A percentile compares a stretch with the other conserved stretches of the same genome.
These are phyloP conservation scores for Rhynchonema sp. DNA, from an alignment of 2,888 invertebrate genomes.

Conservation along the genomic window DNA sequence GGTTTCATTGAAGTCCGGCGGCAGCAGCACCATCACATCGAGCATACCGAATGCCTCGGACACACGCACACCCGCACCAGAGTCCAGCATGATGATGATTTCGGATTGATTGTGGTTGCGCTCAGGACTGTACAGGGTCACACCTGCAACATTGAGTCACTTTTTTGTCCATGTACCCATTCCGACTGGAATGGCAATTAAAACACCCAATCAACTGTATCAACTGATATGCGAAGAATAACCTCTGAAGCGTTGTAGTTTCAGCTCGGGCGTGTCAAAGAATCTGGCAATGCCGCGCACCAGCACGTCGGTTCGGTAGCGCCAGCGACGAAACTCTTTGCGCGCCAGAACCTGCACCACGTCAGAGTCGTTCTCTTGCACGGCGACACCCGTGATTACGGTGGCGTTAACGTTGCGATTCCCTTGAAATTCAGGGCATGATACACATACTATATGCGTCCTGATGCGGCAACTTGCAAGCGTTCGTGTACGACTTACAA, in stretches of 20 bases:
- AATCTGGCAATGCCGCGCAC: constrained; percentile 62
- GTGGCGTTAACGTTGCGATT: constrained; percentile 10
- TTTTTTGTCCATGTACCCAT: too few species aligned
- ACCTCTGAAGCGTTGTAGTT: constrained; percentile 77
- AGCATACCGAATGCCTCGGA: constrained; percentile 58
- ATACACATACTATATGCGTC: too few species aligned
- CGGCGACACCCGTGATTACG: constrained; percentile 32
- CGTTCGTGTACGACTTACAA: constrained; percentile 13
- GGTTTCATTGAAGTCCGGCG: constrained; percentile 39
- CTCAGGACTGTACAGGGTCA: background rate
- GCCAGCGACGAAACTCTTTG: constrained; percentile 62
- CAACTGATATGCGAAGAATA: too few species aligned
- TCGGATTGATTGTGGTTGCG: background rate
- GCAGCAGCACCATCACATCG: constrained; percentile 17
- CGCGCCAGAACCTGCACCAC: constrained; percentile 63
- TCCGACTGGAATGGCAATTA: too few species aligned
- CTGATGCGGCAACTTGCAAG: too few species aligned
- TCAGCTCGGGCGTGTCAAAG: constrained; percentile 59
- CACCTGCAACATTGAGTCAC: too few species aligned
- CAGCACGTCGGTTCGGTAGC: constrained; percentile 70
- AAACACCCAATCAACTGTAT: too few species aligned
- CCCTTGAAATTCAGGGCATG: constrained; percentile 4
- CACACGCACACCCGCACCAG: constrained; percentile 77
- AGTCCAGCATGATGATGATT: constrained; percentile 56
- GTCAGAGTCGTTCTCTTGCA: constrained; percentile 60